Percentiles rank a stretch among this genome's conserved stretches.
These are phyloP conservation scores for Drosophila nannoptera DNA, from an alignment of 1,140 invertebrate genomes.

Conservation along the genomic window DNA sequence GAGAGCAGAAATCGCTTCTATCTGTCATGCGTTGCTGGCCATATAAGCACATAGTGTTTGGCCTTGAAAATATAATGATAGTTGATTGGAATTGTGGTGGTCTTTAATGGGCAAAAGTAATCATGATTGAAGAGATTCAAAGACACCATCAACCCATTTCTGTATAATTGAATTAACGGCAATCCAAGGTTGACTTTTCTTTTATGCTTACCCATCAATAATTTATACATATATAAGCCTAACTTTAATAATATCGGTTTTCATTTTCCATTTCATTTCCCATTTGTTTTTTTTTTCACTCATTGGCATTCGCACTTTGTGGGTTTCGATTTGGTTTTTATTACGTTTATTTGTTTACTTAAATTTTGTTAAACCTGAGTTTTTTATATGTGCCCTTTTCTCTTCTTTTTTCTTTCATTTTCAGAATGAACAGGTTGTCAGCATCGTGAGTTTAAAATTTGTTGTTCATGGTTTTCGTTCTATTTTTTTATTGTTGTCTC, in stretches of 20 bases:
- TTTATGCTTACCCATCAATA: no score
- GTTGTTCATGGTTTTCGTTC: conserved; percentile 32
- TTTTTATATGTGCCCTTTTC: conserved; percentile 68
- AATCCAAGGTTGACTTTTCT: no score
- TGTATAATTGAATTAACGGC: not conserved
- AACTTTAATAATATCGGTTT: conserved; percentile 10
- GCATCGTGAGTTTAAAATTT: conserved; percentile 74
- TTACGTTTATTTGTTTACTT: conserved; percentile 28
- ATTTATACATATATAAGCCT: not conserved
- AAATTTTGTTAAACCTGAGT: conserved; percentile 44
- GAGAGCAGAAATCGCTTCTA: conserved; percentile 28
- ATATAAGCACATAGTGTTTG: conserved; percentile 35
- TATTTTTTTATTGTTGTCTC: conserved; percentile 31
- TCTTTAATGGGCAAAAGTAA: conserved; percentile 25
- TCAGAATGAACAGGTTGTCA: conserved; percentile 79
- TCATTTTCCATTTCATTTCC: conserved; percentile 8
- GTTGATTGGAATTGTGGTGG: conserved; percentile 6
- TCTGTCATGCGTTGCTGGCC: conserved; percentile 40
- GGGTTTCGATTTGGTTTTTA: conserved; percentile 27
- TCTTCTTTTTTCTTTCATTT: conserved; percentile 72
- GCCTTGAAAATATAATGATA: conserved; percentile 35
- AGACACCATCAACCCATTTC: not conserved
- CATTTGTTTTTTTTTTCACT: not conserved
- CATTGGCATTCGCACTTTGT: conserved; percentile 9
- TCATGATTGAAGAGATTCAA: not conserved